phyloP scores from a whole-genome alignment of 2,797 vertebrate species.

The Ctenopoma kingsleyae region DNA sequence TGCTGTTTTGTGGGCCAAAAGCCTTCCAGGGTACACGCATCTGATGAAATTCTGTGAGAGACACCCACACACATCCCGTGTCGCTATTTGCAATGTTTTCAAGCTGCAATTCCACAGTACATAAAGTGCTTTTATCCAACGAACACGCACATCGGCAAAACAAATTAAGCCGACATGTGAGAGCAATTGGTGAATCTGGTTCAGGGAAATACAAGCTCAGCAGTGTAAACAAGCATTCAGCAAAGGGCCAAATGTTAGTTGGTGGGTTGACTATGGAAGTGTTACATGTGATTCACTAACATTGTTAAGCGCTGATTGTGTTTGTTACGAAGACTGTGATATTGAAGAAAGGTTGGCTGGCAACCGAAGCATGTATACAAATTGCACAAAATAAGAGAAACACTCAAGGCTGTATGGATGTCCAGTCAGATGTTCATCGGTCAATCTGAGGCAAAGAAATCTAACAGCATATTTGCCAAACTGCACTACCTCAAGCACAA shows the following conservation, averaged over 20 bases:
- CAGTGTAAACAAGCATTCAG: conserved; percentile 68
- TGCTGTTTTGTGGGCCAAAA: conserved; percentile 3
- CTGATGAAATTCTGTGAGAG: conserved; percentile 19
- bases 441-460: too few species aligned
- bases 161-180: conserved; percentile 83
- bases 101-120: conserved; percentile 46
- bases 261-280: conserved; percentile 49
- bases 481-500: too few species aligned
- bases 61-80: conserved; percentile 31
- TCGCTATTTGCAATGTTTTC: conserved; percentile 51
- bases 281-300: conserved; percentile 65
- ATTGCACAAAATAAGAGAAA: conserved; percentile 11
- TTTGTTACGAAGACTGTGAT: conserved; percentile 42
- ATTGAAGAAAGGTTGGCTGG: conserved; percentile 8
- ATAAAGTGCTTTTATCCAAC: conserved; percentile 65
- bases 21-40: background rate
- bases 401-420: background rate
- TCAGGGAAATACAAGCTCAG: conserved; percentile 63
- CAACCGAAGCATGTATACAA: background rate
- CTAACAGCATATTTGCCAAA: too few species aligned
- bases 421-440: too few species aligned
- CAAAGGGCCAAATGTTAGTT: conserved; percentile 49
- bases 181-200: conserved; percentile 74
- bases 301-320: conserved; percentile 52
- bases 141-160: conserved; percentile 77